Evolutionary conservation across 1,140 invertebrate species (phyloP), one percentile per base, ranked within the genome.

Genomic region (Monomorium pharaonis): DNA sequence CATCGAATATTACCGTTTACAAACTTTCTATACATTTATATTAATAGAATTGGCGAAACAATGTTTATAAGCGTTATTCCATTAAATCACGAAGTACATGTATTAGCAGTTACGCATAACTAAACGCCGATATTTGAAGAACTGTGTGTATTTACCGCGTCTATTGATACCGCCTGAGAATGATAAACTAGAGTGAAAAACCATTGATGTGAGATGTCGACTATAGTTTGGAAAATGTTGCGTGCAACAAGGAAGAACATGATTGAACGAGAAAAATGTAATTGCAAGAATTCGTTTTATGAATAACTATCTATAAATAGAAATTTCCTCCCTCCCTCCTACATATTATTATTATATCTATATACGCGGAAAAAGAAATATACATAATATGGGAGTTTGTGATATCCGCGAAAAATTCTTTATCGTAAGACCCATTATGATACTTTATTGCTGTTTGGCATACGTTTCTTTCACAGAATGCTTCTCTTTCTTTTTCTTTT

Each of bases 31-130:
- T 88, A 86, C 51, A 80, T 67, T 85, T 81, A 74, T 75, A 65
- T 86, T 84, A 84, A 84, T 91, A 91, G 84, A 86, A 87, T 91
- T 89, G 81, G 90, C 84, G 89, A 90, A 91, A 91, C 89, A 91
- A 91, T 91, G 78, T 63, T 84, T 91, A 67, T 67, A 89, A 91
- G 88, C 88, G 84, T 91, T 88, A 88, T 89, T 88, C 74, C 77
- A 86, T 88, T 87, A 81, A 91, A 88, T 78, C 78, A 85, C 63
- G 72, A 89, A 42, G 81, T 62, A 76, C 54, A 80, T 42, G 47
- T 72, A 76, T 90, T 69, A 80, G 78, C 74, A 70, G 3, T 49
- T 74, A 21, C 67, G 33, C 14, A 63, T 27, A 77, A 42, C 56
- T 37, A 37, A 33, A 76, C 42, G 72, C 27, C 14, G 58, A 14